A percentile compares a stretch with the other conserved stretches of the same genome.
These are phyloP conservation scores for Emydocephalus ijimae DNA, from an alignment of 2,113 vertebrate species.

Conservation along the genomic window DNA sequence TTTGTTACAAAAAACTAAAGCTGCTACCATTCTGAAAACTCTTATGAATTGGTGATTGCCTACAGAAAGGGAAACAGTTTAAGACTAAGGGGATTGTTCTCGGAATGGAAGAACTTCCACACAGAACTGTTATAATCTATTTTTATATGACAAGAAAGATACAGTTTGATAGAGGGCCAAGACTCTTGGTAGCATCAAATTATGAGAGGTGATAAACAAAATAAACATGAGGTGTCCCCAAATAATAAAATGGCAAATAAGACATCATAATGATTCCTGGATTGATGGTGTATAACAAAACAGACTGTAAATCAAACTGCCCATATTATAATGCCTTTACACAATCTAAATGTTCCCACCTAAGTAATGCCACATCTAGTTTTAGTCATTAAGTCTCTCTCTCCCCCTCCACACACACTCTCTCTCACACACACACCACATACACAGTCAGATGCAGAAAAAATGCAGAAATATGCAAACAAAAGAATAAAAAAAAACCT, in stretches of 20 bases:
- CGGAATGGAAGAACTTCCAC: neutral
- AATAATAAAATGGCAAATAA: neutral
- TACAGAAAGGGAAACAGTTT: neutral
- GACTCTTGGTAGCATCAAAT: neutral
- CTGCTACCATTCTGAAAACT: neutral
- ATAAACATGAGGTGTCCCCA: neutral
- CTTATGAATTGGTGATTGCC: neutral
- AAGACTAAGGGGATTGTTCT: neutral
- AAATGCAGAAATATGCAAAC: neutral
- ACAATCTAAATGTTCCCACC: neutral
- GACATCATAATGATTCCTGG: neutral
- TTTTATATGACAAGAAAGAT: neutral
- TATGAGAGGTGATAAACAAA: neutral
- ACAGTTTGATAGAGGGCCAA: neutral
- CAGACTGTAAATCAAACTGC: neutral
- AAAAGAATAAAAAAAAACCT: neutral
- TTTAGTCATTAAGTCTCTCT: neutral
- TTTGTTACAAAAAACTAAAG: neutral
- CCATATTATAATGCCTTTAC: neutral
- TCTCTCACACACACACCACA: neutral
- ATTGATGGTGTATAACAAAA: neutral
- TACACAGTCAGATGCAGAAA: neutral
- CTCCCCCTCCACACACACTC: neutral
- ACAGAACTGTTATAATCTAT: neutral
- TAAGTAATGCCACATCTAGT: neutral